Base-by-base conservation (phyloP, 2,113 vertebrate species). In the Megaceryle torquata region DNA sequence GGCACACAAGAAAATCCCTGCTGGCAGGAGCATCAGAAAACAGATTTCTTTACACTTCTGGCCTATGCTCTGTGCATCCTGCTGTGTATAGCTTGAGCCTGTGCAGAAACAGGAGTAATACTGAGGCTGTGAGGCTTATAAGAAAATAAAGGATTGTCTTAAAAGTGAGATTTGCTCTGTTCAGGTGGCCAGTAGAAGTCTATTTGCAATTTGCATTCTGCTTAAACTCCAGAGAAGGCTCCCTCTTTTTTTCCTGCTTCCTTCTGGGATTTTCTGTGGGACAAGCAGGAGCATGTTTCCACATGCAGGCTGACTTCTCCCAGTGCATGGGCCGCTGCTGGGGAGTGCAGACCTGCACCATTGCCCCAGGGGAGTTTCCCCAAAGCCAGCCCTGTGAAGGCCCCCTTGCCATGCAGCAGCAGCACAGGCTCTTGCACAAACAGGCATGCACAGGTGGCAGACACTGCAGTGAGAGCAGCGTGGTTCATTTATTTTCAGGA, bases 241-340 rank as follows among this genome's bases (percentile, higher is more conserved):
- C 43, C 37, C 35, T 90, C 64, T 10, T 13, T 60, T 46, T 74
- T 94, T 89, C 70, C 51, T 65, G 65, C 33, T 91, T 86, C 72
- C 85, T 83, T 56, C 20, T 28, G 60, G 51, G 43, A 28, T 87
- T 88, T 82, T 72, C 64, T 81, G 39, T 1, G 6, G 26, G 77
- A 81, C 76, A 71, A 88, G 76, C 18, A 81, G 35, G 15, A 43
- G 21, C 90, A 64, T 0, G 39, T 86, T 88, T 83, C 70, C 70
- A 39, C 12, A 10, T 5, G 29, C 21, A 14, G 46, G 26, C 15
- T 65, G 56, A 16, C 51, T 88, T 57, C 35, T 75, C 77, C 1
- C 4, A 50, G 21, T 1, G 0, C 1, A 1, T 7, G 0, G 68
- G 9, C 43, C 86, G 44, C 43, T 88, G 44, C 59, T 65, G 21